Base-by-base conservation (phyloP, 2,113 vertebrate genomes). In the Notothenia coriiceps region DNA sequence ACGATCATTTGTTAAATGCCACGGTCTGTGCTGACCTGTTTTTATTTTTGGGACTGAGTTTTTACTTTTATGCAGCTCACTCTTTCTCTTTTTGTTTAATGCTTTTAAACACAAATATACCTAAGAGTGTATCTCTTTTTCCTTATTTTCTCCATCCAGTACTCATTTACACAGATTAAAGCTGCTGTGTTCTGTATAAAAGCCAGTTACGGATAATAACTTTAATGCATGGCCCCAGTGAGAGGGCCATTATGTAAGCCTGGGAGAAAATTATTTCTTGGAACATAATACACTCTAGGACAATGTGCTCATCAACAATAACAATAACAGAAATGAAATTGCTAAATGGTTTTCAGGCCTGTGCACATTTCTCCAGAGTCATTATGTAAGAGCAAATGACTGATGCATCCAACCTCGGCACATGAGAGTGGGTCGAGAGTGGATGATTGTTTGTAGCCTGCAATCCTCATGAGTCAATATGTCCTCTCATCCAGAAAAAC, bases 371-470 rank as follows among this genome's bases (percentile, higher is more conserved):
- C 67, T 61, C 46, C 15, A 52, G 17, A 69, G 70, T 75, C 74
- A 70, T 68, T 72, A 56, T 10, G 77, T 77, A 66, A 80, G 80
- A 73, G 74, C 62, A 40, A 72, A 77, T 55, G 70, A 77, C 56
- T 73, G 74, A 56, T 8, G 25, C 9, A 40, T 6, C 49, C 20
- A 44, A 51, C 52, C 55, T 74, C 63, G 13, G 59, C 25, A 9
- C 72, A 70, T 2, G n/a, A 44, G 70, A 1, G 40, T 80, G 68
- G 75, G 69, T 33, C 14, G 66, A 64, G 20, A 25, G 77, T 10
- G 50, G 44, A 10, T 35, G 66, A 72, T 29, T 69, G 60, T 60
- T 59, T 54, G 20, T 13, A 33, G 43, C 64, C 43, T 15, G 50
- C 29, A 43, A 50, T 25, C 54, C 64, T 47, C 22, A 2, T 47